Conservation (phyloP, 2,888 invertebrate species). For the Altica lythri region DNA sequence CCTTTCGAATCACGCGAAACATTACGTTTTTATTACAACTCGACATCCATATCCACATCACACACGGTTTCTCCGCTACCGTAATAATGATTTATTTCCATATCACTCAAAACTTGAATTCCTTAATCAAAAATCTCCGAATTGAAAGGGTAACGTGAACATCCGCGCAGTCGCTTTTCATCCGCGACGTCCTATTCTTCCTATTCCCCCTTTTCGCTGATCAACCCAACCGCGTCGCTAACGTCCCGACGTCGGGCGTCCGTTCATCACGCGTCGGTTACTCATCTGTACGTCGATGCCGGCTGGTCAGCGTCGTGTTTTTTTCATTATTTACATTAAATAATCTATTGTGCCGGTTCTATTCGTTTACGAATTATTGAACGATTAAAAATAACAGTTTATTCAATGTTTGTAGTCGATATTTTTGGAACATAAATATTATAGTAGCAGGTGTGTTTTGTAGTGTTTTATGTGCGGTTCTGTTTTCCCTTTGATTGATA, state of each 20-base stretch:
- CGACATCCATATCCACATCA: too few relatives aligned
- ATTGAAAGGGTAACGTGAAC: slow-evolving; percentile 17
- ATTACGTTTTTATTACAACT: too few relatives aligned
- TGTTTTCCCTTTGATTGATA: background rate
- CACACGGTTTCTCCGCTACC: background rate
- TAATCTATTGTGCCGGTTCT: background rate
- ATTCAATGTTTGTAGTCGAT: background rate
- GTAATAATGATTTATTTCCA: slow-evolving; percentile 8
- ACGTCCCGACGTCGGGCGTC: slow-evolving; percentile 25
- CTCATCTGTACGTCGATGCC: slow-evolving; percentile 24
- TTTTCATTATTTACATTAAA: slow-evolving; percentile 2
- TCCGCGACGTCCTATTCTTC: slow-evolving; percentile 15
- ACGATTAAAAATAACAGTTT: background rate
- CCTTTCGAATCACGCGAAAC: too few relatives aligned
- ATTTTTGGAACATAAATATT: too few relatives aligned
- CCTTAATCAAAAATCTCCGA: background rate
- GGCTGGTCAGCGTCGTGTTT: slow-evolving; percentile 16
- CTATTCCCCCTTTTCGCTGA: slow-evolving; percentile 26
- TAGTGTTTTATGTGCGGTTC: background rate
- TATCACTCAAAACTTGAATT: slow-evolving; percentile 4
- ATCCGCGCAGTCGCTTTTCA: slow-evolving; percentile 15
- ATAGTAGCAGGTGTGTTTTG: background rate
- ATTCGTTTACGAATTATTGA: too few relatives aligned
- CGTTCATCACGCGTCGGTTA: slow-evolving; percentile 30
- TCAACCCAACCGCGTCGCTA: slow-evolving; percentile 23